Evolutionary conservation across 2,113 vertebrate species (phyloP), one percentile per base, ranked within the genome.

Genomic region (Poeciliopsis prolifica): DNA sequence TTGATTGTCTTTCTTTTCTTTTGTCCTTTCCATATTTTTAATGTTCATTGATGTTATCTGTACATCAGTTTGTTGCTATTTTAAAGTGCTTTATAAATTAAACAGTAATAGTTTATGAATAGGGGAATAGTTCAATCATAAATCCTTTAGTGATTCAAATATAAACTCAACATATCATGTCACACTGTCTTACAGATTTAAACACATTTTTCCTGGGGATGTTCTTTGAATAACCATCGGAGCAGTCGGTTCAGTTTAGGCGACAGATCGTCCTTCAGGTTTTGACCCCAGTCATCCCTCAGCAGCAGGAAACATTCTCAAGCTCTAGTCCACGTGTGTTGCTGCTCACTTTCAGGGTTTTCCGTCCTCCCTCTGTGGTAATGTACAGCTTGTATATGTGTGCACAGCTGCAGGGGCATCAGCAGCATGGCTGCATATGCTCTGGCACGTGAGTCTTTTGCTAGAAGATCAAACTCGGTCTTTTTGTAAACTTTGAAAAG

Each of bases 231-330:
- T 17, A 58, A 58, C 17, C 51, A 19, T 17, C 22, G 10, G 8
- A 54, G 22, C 5, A 2, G 51, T 54, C 51, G 22, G 51, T 58
- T 58, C 24, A n/a, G 51, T 58, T 54, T 3, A 24, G 22, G 24
- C 3, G 22, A 10, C 22, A 58, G 51, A 51, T 75, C 40, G 61
- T 37, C 66, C 22, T 10, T 62, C 40, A 19, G 42, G 58, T 19
- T 61, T 8, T 73, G 62, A 74, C 42, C 42, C 64, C 14, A 65
- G 60, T 40, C 72, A 51, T 70, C 22, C 68, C 37, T 69, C 66
- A 75, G 75, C 80, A 87, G 72, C 72, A 79, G 81, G 73, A 70
- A 65, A 48, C 61, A 42, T 81, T 88, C 68, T 29, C 75, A 89
- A 69, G 66, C 44, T 68, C 8, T 22, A 33, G n/a, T 77, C 22